Evolutionary conservation across 2,888 invertebrate genomes (phyloP).

Genomic region (Biston betularia): DNA sequence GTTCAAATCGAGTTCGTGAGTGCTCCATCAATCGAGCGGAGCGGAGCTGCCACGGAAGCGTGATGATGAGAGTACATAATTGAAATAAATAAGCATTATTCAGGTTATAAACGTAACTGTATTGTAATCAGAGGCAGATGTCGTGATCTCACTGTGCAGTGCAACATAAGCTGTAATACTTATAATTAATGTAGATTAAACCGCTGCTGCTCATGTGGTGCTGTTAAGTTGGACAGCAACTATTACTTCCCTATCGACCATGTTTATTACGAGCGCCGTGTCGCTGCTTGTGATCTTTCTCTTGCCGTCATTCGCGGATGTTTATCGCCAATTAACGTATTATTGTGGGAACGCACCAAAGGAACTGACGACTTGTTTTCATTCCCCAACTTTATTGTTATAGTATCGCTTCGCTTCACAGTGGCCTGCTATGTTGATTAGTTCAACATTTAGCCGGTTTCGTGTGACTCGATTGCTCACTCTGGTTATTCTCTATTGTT

Average conservation of each 20-base stretch:
- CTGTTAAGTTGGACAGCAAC: too few species aligned
- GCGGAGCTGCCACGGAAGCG: constrained; percentile 20
- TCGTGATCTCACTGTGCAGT: constrained; percentile 12
- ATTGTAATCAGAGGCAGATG: constrained; percentile 10
- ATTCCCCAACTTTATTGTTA: constrained; percentile 24
- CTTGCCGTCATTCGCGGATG: constrained; percentile 15
- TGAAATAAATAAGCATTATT: constrained; percentile 15
- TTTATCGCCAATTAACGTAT: constrained; percentile 41
- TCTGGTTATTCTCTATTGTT: constrained; percentile 23
- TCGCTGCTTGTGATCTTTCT: neutral
- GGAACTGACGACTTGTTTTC: constrained; percentile 29
- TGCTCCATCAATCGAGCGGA: constrained; percentile 1
- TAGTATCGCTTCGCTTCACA: constrained; percentile 7
- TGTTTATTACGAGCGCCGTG: neutral
- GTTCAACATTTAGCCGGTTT: constrained; percentile 8
- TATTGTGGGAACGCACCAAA: constrained; percentile 47
- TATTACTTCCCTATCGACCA: too few species aligned
- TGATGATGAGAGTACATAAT: constrained; percentile 12
- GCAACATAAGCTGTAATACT: neutral
- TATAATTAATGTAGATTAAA: neutral
- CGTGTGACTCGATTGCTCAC: constrained; percentile 17
- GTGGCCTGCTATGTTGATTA: constrained; percentile 22
- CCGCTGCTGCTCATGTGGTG: too few species aligned
- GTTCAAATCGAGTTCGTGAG: constrained; percentile 20
- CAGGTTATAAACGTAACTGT: constrained; percentile 1